Percentiles rank a stretch among this genome's conserved stretches.
phyloP scores from a whole-genome alignment of 2,888 invertebrate genomes.

The Drepana falcataria region DNA sequence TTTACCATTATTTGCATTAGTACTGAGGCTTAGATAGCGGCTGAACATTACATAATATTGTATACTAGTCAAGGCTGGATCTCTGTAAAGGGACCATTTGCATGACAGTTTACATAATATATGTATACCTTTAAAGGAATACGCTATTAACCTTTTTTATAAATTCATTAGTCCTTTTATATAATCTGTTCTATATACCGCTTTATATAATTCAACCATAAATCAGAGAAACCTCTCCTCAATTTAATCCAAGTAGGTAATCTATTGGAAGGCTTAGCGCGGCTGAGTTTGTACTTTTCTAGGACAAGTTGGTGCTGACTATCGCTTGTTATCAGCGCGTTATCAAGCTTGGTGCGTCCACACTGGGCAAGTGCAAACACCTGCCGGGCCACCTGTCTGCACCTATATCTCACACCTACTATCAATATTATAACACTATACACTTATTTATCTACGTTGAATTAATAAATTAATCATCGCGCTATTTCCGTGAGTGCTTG shows the following conservation, averaged over 20 bases:
- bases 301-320: slow-evolving; percentile 23
- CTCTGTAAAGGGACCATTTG: neutral
- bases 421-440: neutral
- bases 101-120: neutral
- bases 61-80: too few relatives aligned
- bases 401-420: slow-evolving; percentile 28
- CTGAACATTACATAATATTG: too few relatives aligned
- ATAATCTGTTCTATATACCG: neutral
- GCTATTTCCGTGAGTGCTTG: neutral
- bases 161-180: neutral
- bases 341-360: slow-evolving; percentile 50
- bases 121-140: too few relatives aligned
- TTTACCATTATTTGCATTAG: neutral
- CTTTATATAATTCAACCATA: too few relatives aligned
- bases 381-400: slow-evolving; percentile 63
- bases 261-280: slow-evolving; percentile 3
- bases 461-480: slow-evolving; percentile 1
- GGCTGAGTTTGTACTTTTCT: slow-evolving; percentile 12
- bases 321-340: slow-evolving; percentile 47
- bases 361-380: slow-evolving; percentile 69
- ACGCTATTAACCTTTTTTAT: too few relatives aligned
- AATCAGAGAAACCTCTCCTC: neutral
- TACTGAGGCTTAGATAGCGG: neutral
- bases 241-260: neutral
- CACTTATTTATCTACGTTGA: neutral